These are phyloP conservation scores for Tyrophagus putrescentiae DNA, from an alignment of 1,140 invertebrate species.

Conservation along the genomic window DNA sequence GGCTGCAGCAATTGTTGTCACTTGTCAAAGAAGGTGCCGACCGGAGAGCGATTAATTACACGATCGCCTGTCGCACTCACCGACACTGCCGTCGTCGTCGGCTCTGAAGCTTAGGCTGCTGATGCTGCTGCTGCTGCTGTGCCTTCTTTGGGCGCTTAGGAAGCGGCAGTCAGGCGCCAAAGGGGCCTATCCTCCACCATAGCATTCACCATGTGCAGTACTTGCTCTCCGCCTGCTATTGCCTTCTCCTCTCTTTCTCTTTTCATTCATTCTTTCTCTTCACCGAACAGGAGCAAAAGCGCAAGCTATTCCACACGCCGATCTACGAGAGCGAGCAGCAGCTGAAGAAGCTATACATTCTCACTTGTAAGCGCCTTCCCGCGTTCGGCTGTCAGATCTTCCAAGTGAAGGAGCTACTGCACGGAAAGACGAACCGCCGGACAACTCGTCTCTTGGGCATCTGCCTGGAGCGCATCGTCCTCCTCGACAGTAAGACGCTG, in stretches of 20 bases:
- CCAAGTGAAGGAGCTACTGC: conserved; percentile 49
- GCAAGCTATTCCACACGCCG: conserved; percentile 50
- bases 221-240: neutral
- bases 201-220: no score
- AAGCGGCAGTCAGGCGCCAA: no score
- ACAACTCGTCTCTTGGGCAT: conserved; percentile 47
- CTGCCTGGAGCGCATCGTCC: conserved; percentile 43
- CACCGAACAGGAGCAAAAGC: conserved; percentile 47
- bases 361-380: conserved; percentile 48
- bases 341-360: conserved; percentile 51
- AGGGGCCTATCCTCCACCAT: no score
- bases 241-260: conserved; percentile 4
- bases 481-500: conserved; percentile 49
- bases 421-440: conserved; percentile 43
- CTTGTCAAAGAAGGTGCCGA: no score
- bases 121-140: no score
- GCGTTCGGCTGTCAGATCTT: conserved; percentile 50
- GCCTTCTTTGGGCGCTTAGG: no score
- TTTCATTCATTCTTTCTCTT: conserved; percentile 18
- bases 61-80: no score
- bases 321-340: conserved; percentile 50
- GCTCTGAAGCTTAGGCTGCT: no score
- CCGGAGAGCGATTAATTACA: no score
- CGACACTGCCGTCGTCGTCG: no score
- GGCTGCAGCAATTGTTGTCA: no score